Percentiles rank a stretch among this genome's conserved stretches.
Conservation (phyloP, 2,888 invertebrate genomes). For the Agelastica alni region DNA sequence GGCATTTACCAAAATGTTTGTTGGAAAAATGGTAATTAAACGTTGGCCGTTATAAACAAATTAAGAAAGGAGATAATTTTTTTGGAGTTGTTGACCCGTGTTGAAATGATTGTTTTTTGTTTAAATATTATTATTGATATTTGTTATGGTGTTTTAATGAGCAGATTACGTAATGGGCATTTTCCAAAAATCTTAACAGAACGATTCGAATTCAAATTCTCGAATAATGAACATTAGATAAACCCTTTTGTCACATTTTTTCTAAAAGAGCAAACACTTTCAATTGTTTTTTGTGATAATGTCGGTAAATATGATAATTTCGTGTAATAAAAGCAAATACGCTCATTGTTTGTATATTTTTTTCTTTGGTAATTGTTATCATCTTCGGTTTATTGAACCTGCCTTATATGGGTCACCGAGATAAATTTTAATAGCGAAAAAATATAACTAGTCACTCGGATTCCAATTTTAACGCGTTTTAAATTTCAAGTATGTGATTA, state of each 20-base stretch:
- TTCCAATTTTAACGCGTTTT: conserved; percentile 1
- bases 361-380: conserved; percentile 46
- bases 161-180: neutral
- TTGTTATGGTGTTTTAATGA: neutral
- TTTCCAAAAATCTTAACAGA: neutral
- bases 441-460: conserved; percentile 16
- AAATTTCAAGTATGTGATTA: neutral
- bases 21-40: too few species aligned
- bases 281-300: conserved; percentile 40
- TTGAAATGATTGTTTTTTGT: too few species aligned
- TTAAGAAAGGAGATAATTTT: too few species aligned
- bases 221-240: conserved; percentile 22
- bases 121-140: too few species aligned
- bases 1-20: too few species aligned
- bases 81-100: too few species aligned
- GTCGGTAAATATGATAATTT: conserved; percentile 46
- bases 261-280: conserved; percentile 37
- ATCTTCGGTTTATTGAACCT: conserved; percentile 32
- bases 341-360: conserved; percentile 43
- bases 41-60: too few species aligned
- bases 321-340: conserved; percentile 46
- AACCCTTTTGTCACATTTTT: conserved; percentile 31
- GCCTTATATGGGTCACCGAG: conserved; percentile 49
- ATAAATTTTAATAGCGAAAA: conserved; percentile 44
- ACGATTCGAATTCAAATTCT: neutral